Evolutionary conservation across 64 coral and sea anemone species (phyloP).

Genomic region (Dendronephthya gigantea): DNA sequence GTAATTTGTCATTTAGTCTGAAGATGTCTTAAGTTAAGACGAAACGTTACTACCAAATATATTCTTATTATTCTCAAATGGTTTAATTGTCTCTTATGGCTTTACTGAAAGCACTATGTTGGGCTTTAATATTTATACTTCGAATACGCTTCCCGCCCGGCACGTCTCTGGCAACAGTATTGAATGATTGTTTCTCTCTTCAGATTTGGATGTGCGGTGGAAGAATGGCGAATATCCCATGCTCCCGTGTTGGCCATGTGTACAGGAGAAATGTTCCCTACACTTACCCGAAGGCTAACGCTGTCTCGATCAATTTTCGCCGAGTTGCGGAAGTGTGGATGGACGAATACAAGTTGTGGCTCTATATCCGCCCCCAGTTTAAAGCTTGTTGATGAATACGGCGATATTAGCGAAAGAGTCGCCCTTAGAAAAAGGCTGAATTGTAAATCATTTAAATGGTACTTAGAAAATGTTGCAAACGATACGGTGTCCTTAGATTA

Average conservation of each 20-base stretch:
- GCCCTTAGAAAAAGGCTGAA: slow-evolving; percentile 72
- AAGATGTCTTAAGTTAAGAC: no score
- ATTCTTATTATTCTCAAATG: no score
- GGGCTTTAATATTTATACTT: no score
- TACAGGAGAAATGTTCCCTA: slow-evolving; percentile 91
- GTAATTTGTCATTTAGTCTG: no score
- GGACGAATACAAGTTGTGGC: slow-evolving; percentile 97
- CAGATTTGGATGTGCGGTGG: slow-evolving; percentile 99
- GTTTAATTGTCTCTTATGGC: no score
- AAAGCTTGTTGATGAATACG: slow-evolving; percentile 45
- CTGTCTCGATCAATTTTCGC: slow-evolving; percentile 70
- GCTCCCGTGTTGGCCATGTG: slow-evolving; percentile 88
- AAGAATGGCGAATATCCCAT: slow-evolving; percentile 85
- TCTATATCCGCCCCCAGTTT: slow-evolving; percentile 82
- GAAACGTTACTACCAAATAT: no score
- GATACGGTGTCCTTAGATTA: not conserved
- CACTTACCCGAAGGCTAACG: slow-evolving; percentile 86
- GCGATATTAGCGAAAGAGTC: slow-evolving; percentile 83
- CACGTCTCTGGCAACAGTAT: no score
- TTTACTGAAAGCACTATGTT: no score
- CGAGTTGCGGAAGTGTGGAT: slow-evolving; percentile 98
- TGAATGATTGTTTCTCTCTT: not conserved
- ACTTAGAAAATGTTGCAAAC: slow-evolving; percentile 13
- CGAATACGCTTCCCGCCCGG: no score
- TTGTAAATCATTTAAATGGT: slow-evolving; percentile 93